phyloP scores from a whole-genome alignment of 2,113 vertebrate genomes.

The Sminthopsis crassicaudata region DNA sequence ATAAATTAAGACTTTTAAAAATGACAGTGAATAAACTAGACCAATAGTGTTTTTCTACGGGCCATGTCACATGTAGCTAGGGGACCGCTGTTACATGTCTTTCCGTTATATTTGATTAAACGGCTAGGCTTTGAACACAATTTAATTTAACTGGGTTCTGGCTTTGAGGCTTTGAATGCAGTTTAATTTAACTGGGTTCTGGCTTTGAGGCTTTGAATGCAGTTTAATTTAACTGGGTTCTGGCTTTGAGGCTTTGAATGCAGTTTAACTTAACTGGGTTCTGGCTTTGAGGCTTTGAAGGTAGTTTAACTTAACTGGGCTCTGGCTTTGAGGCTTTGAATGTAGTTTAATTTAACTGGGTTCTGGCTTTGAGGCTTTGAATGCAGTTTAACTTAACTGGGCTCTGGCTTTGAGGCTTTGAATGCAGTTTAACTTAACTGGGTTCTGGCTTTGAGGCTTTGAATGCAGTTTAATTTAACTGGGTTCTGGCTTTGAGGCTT shows the following conservation, averaged over 20 bases:
- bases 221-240: slow-evolving; percentile 21
- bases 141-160: slow-evolving; percentile 37
- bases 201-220: slow-evolving; percentile 4
- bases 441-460: too few species aligned
- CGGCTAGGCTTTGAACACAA: neutral
- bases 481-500: too few species aligned
- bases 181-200: slow-evolving; percentile 24
- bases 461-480: too few species aligned
- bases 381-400: too few species aligned
- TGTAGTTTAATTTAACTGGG: too few species aligned
- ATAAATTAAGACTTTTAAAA: slow-evolving; percentile 10
- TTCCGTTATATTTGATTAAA: neutral
- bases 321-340: too few species aligned
- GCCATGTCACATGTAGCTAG: slow-evolving; percentile 4
- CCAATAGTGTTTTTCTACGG: slow-evolving; percentile 28
- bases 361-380: too few species aligned
- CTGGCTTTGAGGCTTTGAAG: too few species aligned
- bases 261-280: slow-evolving; percentile 19
- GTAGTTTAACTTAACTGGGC: too few species aligned
- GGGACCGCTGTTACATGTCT: neutral
- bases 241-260: slow-evolving; percentile 2
- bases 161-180: neutral
- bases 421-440: too few species aligned
- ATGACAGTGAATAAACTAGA: slow-evolving; percentile 69
- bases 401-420: too few species aligned